phyloP scores from a whole-genome alignment of 1,140 invertebrate genomes.

The Philopotamus ludificatus region DNA sequence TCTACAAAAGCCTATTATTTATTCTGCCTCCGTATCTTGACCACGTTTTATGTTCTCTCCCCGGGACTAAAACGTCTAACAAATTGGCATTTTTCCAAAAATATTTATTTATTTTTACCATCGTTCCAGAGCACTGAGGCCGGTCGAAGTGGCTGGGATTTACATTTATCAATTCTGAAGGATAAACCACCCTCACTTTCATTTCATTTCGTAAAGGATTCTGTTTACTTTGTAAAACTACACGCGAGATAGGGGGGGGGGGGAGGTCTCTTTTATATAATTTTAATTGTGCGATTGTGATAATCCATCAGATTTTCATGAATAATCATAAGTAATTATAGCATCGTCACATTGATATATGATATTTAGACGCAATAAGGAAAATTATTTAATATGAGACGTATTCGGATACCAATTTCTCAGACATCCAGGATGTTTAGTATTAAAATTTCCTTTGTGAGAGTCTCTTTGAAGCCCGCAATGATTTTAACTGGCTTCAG shows the following conservation, averaged over 20 bases:
- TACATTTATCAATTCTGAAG: not conserved
- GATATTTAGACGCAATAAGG: too few relatives aligned
- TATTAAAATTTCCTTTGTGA: too few relatives aligned
- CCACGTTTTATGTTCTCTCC: not conserved
- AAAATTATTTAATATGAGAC: too few relatives aligned
- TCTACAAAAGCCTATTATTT: not conserved
- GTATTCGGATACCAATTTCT: too few relatives aligned
- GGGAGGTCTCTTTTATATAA: too few relatives aligned
- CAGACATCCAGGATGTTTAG: too few relatives aligned
- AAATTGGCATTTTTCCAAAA: not conserved
- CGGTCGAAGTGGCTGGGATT: not conserved
- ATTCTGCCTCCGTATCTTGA: not conserved
- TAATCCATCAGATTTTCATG: too few relatives aligned
- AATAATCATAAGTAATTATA: too few relatives aligned
- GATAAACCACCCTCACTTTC: not conserved
- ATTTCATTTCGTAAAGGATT: not conserved
- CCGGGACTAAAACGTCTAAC: not conserved
- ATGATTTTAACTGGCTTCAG: too few relatives aligned
- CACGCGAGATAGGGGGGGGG: not conserved
- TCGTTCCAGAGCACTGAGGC: not conserved
- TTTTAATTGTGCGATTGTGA: too few relatives aligned
- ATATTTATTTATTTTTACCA: not conserved
- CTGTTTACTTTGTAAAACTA: not conserved
- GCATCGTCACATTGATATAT: too few relatives aligned
- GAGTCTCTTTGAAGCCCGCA: too few relatives aligned